phyloP scores from a whole-genome alignment of 2,888 invertebrate species.

The Mayetiola destructor region DNA sequence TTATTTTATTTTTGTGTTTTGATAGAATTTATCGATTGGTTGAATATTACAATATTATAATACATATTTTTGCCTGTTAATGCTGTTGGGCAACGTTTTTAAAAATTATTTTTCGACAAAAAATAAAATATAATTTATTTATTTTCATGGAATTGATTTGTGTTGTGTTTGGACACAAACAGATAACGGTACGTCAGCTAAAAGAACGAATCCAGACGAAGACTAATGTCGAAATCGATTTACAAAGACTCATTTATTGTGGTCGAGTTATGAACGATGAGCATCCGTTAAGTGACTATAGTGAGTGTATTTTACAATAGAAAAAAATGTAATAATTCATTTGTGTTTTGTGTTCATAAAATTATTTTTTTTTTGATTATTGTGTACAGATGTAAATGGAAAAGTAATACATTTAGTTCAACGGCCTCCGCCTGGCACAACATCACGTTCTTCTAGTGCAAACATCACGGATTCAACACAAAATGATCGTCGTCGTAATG shows the following conservation, averaged over 20 bases:
- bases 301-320: constrained; percentile 32
- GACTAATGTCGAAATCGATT: constrained; percentile 63
- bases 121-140: not conserved
- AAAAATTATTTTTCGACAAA: not conserved
- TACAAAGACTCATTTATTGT: constrained; percentile 84
- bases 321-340: not conserved
- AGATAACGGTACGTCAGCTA: constrained; percentile 70
- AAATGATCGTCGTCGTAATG: not conserved
- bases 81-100: not conserved
- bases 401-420: constrained; percentile 89
- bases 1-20: not conserved
- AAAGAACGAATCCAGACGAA: constrained; percentile 64
- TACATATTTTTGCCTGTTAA: no score
- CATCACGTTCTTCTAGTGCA: constrained; percentile 9
- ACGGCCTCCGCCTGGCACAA: constrained; percentile 57
- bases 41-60: no score
- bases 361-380: constrained; percentile 7
- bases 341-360: not conserved
- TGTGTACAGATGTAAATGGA: constrained; percentile 67
- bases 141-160: not conserved
- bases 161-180: constrained; percentile 17
- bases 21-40: not conserved
- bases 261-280: constrained; percentile 88
- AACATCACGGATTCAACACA: constrained; percentile 16
- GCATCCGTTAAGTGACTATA: constrained; percentile 69